Conservation (phyloP, 2,113 vertebrate genomes). For the Rhinolophus sinicus region DNA sequence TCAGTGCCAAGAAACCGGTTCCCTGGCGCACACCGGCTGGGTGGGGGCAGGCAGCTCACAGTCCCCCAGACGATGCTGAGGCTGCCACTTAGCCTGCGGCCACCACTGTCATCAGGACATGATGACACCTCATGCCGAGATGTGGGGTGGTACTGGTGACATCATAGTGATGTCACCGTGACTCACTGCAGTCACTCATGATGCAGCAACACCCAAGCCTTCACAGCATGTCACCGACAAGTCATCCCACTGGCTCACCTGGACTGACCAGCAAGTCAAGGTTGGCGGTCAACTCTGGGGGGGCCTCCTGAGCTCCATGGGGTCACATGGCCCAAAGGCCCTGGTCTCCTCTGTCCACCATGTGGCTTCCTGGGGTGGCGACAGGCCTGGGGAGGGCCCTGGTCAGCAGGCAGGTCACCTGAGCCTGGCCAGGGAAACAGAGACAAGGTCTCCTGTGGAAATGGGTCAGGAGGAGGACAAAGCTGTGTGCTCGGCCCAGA, state of each 20-base stretch:
- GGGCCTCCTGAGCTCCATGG: not conserved
- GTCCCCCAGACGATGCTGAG: not conserved
- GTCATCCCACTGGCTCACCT: not conserved
- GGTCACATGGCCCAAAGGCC: too few species aligned
- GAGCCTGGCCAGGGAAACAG: not conserved
- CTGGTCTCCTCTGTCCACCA: not conserved
- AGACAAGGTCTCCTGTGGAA: not conserved
- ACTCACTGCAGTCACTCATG: not conserved
- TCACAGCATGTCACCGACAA: rapidly evolving
- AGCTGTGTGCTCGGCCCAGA: too few species aligned
- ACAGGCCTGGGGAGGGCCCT: not conserved
- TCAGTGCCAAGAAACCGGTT: not conserved
- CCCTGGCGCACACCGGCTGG: not conserved
- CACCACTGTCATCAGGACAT: not conserved
- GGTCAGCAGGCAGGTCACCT: not conserved
- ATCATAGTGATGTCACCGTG: not conserved
- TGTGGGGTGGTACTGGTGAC: not conserved
- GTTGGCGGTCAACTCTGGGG: not conserved
- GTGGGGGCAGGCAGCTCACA: too few species aligned
- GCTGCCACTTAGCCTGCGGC: not conserved
- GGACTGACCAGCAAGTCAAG: not conserved
- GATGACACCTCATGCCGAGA: not conserved
- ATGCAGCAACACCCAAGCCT: not conserved
- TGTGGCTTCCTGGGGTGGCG: not conserved
- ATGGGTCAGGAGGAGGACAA: not conserved